Conservation (phyloP, 37 sponge, comb jelly and placozoan species). For the Ianthella basta region DNA sequence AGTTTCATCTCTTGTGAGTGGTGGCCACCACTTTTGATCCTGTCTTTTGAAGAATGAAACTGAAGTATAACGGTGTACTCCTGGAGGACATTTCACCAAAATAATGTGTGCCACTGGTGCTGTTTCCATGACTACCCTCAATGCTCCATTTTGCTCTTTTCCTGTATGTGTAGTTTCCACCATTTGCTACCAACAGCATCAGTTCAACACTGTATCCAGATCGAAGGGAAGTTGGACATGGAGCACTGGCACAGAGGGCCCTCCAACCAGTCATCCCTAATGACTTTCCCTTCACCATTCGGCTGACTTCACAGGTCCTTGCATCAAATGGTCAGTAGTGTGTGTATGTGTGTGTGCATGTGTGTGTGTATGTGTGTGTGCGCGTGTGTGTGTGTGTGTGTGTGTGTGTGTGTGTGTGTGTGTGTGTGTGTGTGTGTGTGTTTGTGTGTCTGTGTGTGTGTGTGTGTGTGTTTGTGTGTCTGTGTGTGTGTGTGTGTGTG, state of each 20-base stretch:
- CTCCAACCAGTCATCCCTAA: slow-evolving; percentile 54
- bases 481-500: slow-evolving; percentile 14
- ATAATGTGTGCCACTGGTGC: too few relatives aligned
- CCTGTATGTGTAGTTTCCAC: slow-evolving; percentile 75
- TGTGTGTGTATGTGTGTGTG: background rate
- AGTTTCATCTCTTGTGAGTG: too few relatives aligned
- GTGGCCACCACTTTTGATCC: too few relatives aligned
- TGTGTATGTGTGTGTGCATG: background rate
- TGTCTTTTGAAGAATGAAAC: too few relatives aligned
- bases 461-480: background rate
- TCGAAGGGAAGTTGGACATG: slow-evolving; percentile 80
- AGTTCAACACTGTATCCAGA: slow-evolving; percentile 23
- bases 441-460: background rate
- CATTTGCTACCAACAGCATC: slow-evolving; percentile 76
- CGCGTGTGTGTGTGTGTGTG: slow-evolving; percentile 12
- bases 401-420: slow-evolving; percentile 24
- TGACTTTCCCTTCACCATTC: slow-evolving; percentile 80
- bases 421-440: slow-evolving; percentile 18
- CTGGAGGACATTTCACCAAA: too few relatives aligned
- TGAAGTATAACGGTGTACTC: too few relatives aligned
- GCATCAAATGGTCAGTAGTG: slow-evolving; percentile 75
- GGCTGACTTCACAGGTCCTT: slow-evolving; percentile 71
- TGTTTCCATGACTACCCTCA: background rate
- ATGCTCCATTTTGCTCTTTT: background rate
- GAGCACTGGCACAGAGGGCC: slow-evolving; percentile 71